Evolutionary conservation across 1,140 invertebrate genomes (phyloP).

Genomic region (Teleogryllus occipitalis): DNA sequence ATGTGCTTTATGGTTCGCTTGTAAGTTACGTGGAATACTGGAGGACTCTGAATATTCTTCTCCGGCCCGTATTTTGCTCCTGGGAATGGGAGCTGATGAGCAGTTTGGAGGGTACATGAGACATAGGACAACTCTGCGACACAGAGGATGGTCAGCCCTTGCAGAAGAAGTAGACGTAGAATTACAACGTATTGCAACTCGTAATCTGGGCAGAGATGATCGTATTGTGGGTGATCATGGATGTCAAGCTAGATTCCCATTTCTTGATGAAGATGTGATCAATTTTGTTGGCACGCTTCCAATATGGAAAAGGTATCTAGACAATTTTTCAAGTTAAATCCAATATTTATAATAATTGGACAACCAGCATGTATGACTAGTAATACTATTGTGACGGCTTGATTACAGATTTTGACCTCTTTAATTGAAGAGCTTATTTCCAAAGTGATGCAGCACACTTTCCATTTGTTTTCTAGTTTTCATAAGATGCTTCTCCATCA

Average conservation of each 20-base stretch:
- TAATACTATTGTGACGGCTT: background rate
- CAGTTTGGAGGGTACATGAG: conserved; percentile 89
- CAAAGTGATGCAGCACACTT: no score
- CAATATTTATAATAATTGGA: background rate
- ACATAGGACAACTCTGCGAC: conserved; percentile 65
- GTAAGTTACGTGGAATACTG: conserved; percentile 54
- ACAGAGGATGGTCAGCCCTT: conserved; percentile 54
- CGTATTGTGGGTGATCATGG: conserved; percentile 73
- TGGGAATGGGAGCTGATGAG: conserved; percentile 96
- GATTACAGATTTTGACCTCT: background rate
- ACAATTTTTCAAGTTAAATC: background rate
- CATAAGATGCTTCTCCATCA: no score
- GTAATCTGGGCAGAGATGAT: conserved; percentile 93
- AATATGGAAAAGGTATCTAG: conserved; percentile 60
- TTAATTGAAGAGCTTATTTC: background rate
- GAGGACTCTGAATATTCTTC: conserved; percentile 42
- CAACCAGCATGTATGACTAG: background rate
- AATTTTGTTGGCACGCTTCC: conserved; percentile 59
- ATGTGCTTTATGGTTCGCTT: conserved; percentile 93
- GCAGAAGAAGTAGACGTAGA: conserved; percentile 64
- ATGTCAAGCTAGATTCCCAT: conserved; percentile 77
- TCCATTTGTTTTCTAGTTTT: no score
- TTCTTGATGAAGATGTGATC: conserved; percentile 85
- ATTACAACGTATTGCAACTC: conserved; percentile 72
- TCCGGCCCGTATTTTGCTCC: conserved; percentile 65